A percentile compares a stretch with the other conserved stretches of the same genome.
Conservation (phyloP, 23 tunicate genomes). For the Clavelina lepadiformis region DNA sequence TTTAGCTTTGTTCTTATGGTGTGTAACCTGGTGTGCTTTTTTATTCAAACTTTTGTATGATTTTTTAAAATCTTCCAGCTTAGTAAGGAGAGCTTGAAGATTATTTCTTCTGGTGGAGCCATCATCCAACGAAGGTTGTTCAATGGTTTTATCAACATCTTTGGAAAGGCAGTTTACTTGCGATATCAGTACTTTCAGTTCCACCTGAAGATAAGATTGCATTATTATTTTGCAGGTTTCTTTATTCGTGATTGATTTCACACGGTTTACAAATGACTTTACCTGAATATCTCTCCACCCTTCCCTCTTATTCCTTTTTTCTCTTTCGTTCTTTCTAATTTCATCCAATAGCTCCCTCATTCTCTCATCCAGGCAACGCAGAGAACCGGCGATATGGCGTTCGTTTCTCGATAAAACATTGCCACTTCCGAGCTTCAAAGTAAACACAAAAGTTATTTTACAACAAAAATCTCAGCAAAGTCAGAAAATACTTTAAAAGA, state of each 20-base stretch:
- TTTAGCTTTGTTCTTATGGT: no score
- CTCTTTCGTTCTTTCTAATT: not conserved
- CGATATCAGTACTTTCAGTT: constrained; percentile 30
- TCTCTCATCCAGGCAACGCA: constrained; percentile 14
- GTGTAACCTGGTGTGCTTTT: not conserved
- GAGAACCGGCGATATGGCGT: not conserved
- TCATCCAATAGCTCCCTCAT: not conserved
- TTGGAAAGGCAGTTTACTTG: constrained; percentile 5
- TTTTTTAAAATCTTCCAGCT: not conserved
- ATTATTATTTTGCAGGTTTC: no score
- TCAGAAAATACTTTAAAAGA: no score
- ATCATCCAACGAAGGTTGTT: not conserved
- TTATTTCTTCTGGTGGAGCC: not conserved
- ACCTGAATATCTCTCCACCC: constrained; percentile 48
- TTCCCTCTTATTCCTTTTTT: constrained; percentile 3
- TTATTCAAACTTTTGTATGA: not conserved
- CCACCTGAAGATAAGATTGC: no score
- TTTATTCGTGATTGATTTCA: no score
- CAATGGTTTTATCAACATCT: not conserved
- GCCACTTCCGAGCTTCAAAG: not conserved
- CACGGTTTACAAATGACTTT: not conserved
- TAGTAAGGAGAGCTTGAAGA: not conserved
- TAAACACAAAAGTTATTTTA: not conserved
- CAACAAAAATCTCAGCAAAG: not conserved
- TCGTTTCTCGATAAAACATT: not conserved